phyloP scores from a whole-genome alignment of 2,113 vertebrate species.

The Sciurus niger region DNA sequence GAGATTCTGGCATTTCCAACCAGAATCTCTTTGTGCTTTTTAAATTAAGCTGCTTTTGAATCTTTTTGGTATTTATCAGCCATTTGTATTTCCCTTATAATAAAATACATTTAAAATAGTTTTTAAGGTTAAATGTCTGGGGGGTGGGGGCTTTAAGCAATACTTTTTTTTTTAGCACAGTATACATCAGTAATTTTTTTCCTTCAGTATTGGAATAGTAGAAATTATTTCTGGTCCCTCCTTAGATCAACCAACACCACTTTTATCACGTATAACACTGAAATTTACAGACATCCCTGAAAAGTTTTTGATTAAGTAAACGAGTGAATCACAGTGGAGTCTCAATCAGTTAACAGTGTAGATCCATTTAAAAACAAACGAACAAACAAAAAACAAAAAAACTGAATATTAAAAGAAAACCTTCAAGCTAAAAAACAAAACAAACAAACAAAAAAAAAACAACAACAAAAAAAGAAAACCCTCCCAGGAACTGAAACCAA shows the following conservation, averaged over 20 bases:
- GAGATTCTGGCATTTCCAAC: conserved; percentile 61
- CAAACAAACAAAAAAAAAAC: conserved; percentile 22
- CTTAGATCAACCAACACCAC: conserved; percentile 84
- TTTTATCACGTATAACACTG: conserved; percentile 79
- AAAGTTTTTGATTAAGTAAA: conserved; percentile 87
- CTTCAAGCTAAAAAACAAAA: conserved; percentile 75
- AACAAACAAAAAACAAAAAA: conserved; percentile 70
- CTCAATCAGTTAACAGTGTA: conserved; percentile 85
- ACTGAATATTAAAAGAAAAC: conserved; percentile 80
- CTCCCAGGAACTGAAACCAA: conserved; percentile 59
- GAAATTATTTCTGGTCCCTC: conserved; percentile 86
- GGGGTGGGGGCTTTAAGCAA: conserved; percentile 20
- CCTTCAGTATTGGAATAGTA: conserved; percentile 84
- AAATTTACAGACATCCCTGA: conserved; percentile 84
- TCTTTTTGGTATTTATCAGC: conserved; percentile 79
- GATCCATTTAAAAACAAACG: conserved; percentile 76
- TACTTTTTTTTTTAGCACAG: conserved; percentile 20
- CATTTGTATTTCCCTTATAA: conserved; percentile 76
- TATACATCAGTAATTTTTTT: conserved; percentile 69
- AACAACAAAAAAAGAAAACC: conserved; percentile 34
- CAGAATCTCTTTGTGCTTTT: conserved; percentile 82
- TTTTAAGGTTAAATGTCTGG: conserved; percentile 69
- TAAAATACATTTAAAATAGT: conserved; percentile 71
- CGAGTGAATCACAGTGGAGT: conserved; percentile 89
- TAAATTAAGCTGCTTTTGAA: conserved; percentile 76